phyloP scores from a whole-genome alignment of 2,888 invertebrate genomes.

The Allygus modestus region DNA sequence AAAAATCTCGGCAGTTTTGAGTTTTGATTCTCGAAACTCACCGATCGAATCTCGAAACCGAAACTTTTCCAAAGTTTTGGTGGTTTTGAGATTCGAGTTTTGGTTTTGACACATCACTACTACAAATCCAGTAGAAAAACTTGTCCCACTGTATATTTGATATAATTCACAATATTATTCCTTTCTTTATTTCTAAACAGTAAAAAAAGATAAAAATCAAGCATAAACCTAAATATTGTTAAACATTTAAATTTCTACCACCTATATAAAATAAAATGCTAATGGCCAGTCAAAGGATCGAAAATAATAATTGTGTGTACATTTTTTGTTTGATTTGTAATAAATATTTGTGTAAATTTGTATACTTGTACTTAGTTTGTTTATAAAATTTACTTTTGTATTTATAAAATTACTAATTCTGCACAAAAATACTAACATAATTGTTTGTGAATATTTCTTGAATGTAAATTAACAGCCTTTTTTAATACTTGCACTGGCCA shows the following conservation, averaged over 20 bases:
- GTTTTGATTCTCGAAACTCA: too few species aligned
- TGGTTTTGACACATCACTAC: too few species aligned
- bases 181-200: too few species aligned
- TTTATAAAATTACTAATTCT: constrained; percentile 17
- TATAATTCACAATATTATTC: too few species aligned
- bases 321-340: neutral
- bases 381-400: constrained; percentile 14
- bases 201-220: neutral
- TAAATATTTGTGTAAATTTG: constrained; percentile 13
- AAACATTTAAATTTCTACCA: neutral
- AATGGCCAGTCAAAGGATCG: constrained; percentile 36
- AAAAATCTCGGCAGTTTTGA: too few species aligned
- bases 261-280: neutral
- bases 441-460: constrained; percentile 9
- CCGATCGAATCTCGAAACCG: too few species aligned
- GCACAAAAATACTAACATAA: constrained; percentile 34
- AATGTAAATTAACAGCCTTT: neutral
- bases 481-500: constrained; percentile 11
- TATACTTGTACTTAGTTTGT: constrained; percentile 9
- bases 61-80: too few species aligned
- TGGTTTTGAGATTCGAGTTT: too few species aligned
- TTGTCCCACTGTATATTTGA: too few species aligned
- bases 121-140: too few species aligned
- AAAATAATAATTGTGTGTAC: neutral
- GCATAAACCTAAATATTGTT: neutral